phyloP scores from a whole-genome alignment of 2,113 vertebrate genomes.

The Strigops habroptila region DNA sequence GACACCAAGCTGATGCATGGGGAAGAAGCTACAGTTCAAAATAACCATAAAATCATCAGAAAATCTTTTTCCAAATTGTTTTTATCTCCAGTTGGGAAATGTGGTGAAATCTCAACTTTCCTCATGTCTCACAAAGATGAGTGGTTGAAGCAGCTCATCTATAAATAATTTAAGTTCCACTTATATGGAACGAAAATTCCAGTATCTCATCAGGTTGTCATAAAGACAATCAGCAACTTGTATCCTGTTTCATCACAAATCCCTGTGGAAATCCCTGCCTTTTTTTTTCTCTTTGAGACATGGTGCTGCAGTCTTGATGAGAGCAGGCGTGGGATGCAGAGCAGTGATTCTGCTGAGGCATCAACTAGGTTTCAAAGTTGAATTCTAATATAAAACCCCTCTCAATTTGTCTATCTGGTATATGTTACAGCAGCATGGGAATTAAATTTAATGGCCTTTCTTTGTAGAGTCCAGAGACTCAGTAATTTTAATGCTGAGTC shows the following conservation, averaged over 20 bases:
- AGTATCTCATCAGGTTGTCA: background rate
- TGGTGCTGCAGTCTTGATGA: background rate
- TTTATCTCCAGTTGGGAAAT: background rate
- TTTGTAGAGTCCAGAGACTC: background rate
- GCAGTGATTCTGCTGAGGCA: constrained; percentile 29
- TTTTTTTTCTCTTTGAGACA: background rate
- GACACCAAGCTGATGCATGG: background rate
- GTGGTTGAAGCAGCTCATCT: background rate
- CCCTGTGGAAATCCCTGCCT: background rate
- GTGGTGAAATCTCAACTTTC: background rate
- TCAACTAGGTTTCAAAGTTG: constrained; percentile 5
- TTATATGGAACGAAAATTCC: background rate
- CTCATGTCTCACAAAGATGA: background rate
- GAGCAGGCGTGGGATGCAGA: background rate
- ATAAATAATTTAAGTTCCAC: background rate
- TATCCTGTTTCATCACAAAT: background rate
- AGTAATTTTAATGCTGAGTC: background rate
- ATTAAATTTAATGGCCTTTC: background rate
- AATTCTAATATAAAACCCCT: background rate
- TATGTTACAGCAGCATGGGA: background rate
- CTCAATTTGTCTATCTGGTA: background rate
- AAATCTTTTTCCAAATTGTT: background rate
- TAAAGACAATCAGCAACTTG: background rate
- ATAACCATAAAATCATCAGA: background rate
- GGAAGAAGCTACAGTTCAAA: background rate